Evolutionary conservation across 2,113 vertebrate genomes (phyloP).

Genomic region (Lasiurus cinereus): DNA sequence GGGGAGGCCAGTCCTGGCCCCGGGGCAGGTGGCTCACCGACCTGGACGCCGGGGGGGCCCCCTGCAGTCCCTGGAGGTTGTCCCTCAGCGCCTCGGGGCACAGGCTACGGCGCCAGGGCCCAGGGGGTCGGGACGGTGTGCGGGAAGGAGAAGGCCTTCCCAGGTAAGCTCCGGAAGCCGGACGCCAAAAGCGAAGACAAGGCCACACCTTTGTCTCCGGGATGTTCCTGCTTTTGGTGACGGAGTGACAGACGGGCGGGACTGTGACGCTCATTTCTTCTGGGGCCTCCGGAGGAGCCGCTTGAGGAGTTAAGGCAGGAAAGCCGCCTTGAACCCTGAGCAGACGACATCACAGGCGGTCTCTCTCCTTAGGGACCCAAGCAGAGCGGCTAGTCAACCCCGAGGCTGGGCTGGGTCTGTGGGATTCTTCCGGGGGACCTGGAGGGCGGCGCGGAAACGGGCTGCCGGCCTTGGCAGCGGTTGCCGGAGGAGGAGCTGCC

Average conservation of each 20-base stretch:
- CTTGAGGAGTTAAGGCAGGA: conserved; percentile 89
- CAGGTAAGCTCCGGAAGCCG: conserved; percentile 93
- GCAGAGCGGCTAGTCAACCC: conserved; percentile 93
- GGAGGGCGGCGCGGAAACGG: conserved; percentile 92
- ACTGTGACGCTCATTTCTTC: conserved; percentile 94
- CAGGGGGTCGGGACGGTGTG: background rate
- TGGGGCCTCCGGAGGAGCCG: conserved; percentile 90
- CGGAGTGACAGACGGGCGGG: conserved; percentile 93
- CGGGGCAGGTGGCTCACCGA: conserved; percentile 80
- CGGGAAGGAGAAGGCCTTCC: conserved; percentile 87
- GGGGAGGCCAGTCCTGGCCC: background rate
- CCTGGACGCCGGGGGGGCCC: conserved; percentile 87
- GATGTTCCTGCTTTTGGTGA: conserved; percentile 91
- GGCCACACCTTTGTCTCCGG: conserved; percentile 87
- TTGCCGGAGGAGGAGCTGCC: conserved; percentile 93
- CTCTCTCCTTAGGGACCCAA: conserved; percentile 88
- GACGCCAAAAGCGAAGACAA: conserved; percentile 87
- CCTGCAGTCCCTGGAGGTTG: conserved; percentile 88
- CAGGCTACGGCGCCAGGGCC: conserved; percentile 74
- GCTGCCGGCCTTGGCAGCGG: conserved; percentile 92
- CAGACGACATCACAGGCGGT: conserved; percentile 90
- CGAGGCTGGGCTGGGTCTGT: conserved; percentile 96
- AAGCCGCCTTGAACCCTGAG: conserved; percentile 88
- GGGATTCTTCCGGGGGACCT: conserved; percentile 94
- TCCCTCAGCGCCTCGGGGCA: conserved; percentile 84